Evolutionary conservation across 1,140 invertebrate genomes (phyloP).

Genomic region (Asobara japonica): DNA sequence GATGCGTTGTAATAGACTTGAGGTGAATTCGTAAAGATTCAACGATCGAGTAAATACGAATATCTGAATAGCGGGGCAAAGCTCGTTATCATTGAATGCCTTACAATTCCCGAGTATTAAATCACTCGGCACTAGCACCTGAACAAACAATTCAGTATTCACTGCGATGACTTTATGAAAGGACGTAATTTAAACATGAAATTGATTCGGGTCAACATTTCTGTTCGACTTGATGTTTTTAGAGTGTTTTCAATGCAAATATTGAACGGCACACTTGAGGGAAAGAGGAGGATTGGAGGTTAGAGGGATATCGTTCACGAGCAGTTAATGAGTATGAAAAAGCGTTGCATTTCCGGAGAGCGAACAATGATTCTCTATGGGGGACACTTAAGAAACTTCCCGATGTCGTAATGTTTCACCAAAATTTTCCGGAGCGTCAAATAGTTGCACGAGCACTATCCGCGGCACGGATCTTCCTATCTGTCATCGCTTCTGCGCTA

Average conservation of each 20-base stretch:
- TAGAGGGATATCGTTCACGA: no score
- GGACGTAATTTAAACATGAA: background rate
- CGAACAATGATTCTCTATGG: no score
- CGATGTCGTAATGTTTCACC: no score
- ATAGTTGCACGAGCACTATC: no score
- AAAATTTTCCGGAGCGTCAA: no score
- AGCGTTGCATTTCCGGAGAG: no score
- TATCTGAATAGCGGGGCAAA: background rate
- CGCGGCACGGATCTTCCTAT: no score
- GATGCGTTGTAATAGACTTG: no score
- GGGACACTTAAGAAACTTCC: no score
- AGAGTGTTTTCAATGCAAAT: background rate
- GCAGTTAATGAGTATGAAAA: no score
- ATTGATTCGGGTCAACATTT: slow-evolving; percentile 1
- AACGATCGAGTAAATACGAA: background rate
- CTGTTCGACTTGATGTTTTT: background rate
- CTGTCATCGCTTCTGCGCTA: no score
- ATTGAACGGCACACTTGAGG: background rate
- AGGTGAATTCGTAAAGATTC: background rate
- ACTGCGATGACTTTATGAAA: background rate
- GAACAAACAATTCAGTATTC: background rate
- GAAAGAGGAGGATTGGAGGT: background rate
- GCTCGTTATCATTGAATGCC: background rate
- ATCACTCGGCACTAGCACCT: background rate
- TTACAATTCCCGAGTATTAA: background rate